Percentiles rank a stretch among this genome's conserved stretches.
Conservation (phyloP, 1,140 invertebrate genomes). For the Mylabris phalerata region DNA sequence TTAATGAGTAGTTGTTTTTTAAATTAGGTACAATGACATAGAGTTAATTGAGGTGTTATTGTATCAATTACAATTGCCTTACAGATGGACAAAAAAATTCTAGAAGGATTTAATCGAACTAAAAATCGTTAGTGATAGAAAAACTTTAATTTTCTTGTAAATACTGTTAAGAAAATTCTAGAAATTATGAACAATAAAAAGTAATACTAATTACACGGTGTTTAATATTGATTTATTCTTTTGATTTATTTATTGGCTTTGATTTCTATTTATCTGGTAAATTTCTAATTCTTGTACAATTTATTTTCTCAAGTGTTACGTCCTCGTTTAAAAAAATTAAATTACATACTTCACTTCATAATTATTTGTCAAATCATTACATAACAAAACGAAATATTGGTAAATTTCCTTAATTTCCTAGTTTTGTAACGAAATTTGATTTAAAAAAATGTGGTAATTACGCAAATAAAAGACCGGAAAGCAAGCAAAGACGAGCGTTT, state of each 20-base stretch:
- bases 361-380: background rate
- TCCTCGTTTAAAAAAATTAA: too few species aligned
- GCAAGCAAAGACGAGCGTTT: too few species aligned
- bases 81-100: constrained; percentile 1
- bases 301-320: background rate
- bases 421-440: background rate
- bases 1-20: constrained; percentile 11
- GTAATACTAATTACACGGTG: background rate
- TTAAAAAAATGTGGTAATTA: too few species aligned
- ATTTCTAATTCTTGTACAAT: background rate
- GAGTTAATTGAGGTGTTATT: constrained; percentile 1
- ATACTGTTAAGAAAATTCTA: too few species aligned
- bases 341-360: background rate
- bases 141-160: too few species aligned
- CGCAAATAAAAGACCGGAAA: too few species aligned
- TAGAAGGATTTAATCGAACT: background rate
- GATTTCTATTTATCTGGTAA: constrained; percentile 3
- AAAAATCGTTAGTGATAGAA: too few species aligned
- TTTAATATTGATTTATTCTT: background rate
- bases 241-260: background rate
- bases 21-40: constrained; percentile 12
- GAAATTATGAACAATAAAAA: too few species aligned
- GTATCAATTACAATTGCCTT: background rate
- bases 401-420: background rate
- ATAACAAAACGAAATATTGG: background rate